Evolutionary conservation across 2,797 vertebrate genomes (phyloP).

Genomic region (Paratrypauchen microcephalus): DNA sequence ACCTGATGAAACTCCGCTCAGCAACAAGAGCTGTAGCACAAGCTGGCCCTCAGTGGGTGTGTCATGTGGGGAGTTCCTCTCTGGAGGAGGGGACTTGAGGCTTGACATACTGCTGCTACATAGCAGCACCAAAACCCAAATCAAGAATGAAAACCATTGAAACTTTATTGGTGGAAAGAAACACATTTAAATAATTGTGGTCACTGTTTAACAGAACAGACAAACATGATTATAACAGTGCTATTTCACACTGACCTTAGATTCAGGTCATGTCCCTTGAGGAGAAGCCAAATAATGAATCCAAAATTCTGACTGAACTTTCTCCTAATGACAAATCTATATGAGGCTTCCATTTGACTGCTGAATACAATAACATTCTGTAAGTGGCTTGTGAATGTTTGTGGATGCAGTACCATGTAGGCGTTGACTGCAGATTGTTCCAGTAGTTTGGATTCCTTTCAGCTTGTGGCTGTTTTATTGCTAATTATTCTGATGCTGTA

Average conservation of each 20-base stretch:
- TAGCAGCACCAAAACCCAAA: conserved; percentile 22
- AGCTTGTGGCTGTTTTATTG: not conserved
- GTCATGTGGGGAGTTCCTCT: conserved; percentile 43
- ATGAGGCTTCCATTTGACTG: too few species aligned
- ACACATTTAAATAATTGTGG: conserved; percentile 4
- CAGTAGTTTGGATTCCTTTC: not conserved
- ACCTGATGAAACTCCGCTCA: not conserved
- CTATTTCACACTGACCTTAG: not conserved
- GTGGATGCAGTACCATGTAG: too few species aligned
- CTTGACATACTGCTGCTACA: conserved; percentile 24
- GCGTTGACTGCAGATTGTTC: not conserved
- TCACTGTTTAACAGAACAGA: conserved; percentile 19
- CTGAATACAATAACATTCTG: too few species aligned
- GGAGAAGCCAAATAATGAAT: conserved; percentile 2
- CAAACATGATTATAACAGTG: not conserved
- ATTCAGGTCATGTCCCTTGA: conserved; percentile 35
- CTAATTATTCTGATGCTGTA: not conserved
- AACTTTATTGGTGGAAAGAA: conserved; percentile 8
- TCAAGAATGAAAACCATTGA: conserved; percentile 29
- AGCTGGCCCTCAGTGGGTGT: conserved; percentile 39
- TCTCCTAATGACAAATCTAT: not conserved
- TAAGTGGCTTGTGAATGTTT: too few species aligned
- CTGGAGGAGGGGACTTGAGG: conserved; percentile 39
- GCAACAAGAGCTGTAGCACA: not conserved
- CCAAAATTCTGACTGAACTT: not conserved